phyloP scores from a whole-genome alignment of 2,113 vertebrate species.

The Amblyornis subalaris region DNA sequence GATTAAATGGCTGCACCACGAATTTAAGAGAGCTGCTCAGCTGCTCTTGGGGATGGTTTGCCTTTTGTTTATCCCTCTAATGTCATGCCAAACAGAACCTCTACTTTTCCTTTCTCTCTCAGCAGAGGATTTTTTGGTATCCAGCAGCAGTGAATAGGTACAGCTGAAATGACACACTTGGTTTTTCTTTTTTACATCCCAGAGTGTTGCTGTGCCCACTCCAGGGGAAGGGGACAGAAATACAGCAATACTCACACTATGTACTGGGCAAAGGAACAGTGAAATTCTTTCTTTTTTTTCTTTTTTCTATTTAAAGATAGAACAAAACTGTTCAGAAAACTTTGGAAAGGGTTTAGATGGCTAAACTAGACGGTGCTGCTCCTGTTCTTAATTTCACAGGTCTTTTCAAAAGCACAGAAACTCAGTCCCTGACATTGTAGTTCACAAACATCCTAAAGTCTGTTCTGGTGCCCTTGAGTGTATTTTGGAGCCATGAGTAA shows the following conservation, averaged over 20 bases:
- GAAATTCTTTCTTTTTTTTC: neutral
- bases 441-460: neutral
- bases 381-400: neutral
- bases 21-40: conserved; percentile 22
- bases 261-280: neutral
- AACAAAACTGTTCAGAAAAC: neutral
- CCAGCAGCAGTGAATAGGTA: neutral
- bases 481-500: neutral
- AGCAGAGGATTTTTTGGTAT: neutral
- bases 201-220: neutral
- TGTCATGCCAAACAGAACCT: neutral
- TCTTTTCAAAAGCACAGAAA: neutral
- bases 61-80: conserved; percentile 6
- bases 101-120: neutral
- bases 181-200: neutral
- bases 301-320: neutral
- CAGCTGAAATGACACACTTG: neutral
- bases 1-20: conserved; percentile 25
- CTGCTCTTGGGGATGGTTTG: conserved; percentile 17
- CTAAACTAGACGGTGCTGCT: neutral
- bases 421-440: neutral
- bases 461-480: neutral
- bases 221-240: neutral
- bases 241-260: neutral
- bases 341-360: neutral